These are phyloP conservation scores for Mactra quadrangularis DNA, from an alignment of 1,140 invertebrate genomes.

Conservation along the genomic window DNA sequence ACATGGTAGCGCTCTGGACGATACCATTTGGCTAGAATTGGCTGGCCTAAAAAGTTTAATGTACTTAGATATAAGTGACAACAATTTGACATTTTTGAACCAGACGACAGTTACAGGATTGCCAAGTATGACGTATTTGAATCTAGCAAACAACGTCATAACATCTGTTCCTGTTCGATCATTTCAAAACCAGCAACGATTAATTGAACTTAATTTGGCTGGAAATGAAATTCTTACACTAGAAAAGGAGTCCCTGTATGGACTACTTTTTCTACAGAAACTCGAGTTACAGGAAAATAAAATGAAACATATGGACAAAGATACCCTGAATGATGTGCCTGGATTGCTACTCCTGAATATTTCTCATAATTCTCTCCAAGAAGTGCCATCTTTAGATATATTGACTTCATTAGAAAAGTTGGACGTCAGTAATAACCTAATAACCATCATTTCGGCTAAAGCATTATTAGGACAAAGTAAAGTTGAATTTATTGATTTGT, in stretches of 20 bases:
- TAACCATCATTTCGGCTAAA: slow-evolving; percentile 5
- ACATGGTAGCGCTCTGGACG: slow-evolving; percentile 12
- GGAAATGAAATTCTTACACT: slow-evolving; percentile 32
- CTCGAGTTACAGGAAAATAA: slow-evolving; percentile 42
- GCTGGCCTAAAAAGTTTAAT: slow-evolving; percentile 6
- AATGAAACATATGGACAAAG: slow-evolving; percentile 22
- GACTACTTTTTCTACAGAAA: slow-evolving; percentile 22
- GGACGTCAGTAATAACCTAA: slow-evolving; percentile 42
- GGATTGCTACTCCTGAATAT: slow-evolving; percentile 31
- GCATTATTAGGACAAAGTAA: slow-evolving; percentile 24
- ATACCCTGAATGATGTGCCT: slow-evolving; percentile 10
- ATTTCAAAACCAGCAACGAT: slow-evolving; percentile 42
- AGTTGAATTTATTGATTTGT: slow-evolving; percentile 24
- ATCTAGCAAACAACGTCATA: slow-evolving; percentile 31
- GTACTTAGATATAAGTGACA: slow-evolving; percentile 38
- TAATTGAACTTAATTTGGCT: slow-evolving; percentile 31
- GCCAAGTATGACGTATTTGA: background rate
- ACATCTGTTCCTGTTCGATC: slow-evolving; percentile 7
- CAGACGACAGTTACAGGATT: slow-evolving; percentile 17
- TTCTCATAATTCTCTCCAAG: slow-evolving; percentile 43
- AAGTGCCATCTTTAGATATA: slow-evolving; percentile 28
- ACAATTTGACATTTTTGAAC: slow-evolving; percentile 41
- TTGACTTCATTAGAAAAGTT: slow-evolving; percentile 8
- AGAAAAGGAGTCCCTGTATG: slow-evolving; percentile 15
- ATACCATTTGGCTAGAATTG: slow-evolving; percentile 27